phyloP scores from a whole-genome alignment of 2,113 vertebrate species.

The Sterrhoptilus dennistouni region DNA sequence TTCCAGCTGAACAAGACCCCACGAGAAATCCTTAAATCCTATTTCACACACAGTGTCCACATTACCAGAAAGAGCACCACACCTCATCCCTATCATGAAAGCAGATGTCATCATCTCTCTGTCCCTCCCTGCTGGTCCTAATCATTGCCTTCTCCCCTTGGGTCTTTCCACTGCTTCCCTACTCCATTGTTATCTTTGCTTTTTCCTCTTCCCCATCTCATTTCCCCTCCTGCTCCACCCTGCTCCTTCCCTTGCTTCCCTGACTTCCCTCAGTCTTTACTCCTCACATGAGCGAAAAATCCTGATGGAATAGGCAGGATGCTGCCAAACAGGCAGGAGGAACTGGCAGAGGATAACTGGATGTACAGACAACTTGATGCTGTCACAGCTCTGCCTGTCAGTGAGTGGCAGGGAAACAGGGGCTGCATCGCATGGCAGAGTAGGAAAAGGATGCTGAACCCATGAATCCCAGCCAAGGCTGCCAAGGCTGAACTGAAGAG shows the following conservation, averaged over 20 bases:
- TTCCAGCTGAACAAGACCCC: background rate
- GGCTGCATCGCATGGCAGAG: background rate
- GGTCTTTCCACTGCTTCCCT: background rate
- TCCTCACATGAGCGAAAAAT: background rate
- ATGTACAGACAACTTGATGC: background rate
- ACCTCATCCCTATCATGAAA: background rate
- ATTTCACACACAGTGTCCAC: background rate
- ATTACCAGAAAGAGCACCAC: background rate
- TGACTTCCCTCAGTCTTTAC: background rate
- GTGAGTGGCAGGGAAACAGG: background rate
- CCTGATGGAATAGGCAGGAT: background rate
- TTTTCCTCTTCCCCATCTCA: background rate
- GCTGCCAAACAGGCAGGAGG: background rate
- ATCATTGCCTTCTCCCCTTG: background rate
- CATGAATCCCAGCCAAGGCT: background rate
- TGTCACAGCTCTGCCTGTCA: background rate
- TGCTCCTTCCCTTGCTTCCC: background rate
- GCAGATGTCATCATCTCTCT: background rate
- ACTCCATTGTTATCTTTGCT: background rate
- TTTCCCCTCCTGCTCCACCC: conserved; percentile 14
- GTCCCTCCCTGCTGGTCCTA: background rate
- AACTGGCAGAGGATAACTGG: background rate
- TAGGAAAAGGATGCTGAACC: background rate
- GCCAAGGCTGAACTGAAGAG: background rate
- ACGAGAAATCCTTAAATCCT: background rate